Evolutionary conservation across 2,113 vertebrate genomes (phyloP), one percentile per base, ranked within the genome.

Genomic region (Phasianus colchicus): DNA sequence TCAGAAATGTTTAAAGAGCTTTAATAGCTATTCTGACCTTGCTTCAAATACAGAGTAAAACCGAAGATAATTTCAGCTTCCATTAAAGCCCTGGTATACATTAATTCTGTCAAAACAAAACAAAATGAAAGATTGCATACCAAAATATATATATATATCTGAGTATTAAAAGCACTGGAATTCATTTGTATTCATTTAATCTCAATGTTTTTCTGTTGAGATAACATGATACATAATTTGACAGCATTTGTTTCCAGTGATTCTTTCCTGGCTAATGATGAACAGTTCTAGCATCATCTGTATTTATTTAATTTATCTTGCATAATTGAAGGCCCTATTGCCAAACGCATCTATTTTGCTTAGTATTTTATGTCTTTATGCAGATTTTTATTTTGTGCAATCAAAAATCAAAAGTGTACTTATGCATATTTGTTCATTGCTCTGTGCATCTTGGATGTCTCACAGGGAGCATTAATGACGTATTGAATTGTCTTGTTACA

Each of bases 11-110:
- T 94, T 95, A 81, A 80, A 86, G 88, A 96, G 80, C 83, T 95
- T 83, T 87, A 60, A 95, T 97, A 96, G 93, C 89, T 91, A 63
- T 79, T 88, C 57, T 97, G 95, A 97, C 93, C 94, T 93, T 95
- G 92, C 77, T 96, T 97, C 89, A 89, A 88, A 92, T 91, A 74
- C 47, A 13, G 50, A 52, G 52, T 87, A 78, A 96, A 97, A 90
- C 64, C 90, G 92, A 95, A 93, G 88, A 94, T 94, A 94, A 95
- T 97, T 97, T 95, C 58, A 36, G 30, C 85, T 96, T 96, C 95
- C 83, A 95, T 96, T 97, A 96, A 90, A 75, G 77, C 81, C 94
- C 70, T 94, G 58, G 61, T 97, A 88, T 85, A 65, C 86, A 71
- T 80, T 93, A 19, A 40, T 92, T 92, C 86, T 97, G 75, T 96